Evolutionary conservation across 2,888 invertebrate genomes (phyloP).

Genomic region (Caenorhabditis macrosperma): DNA sequence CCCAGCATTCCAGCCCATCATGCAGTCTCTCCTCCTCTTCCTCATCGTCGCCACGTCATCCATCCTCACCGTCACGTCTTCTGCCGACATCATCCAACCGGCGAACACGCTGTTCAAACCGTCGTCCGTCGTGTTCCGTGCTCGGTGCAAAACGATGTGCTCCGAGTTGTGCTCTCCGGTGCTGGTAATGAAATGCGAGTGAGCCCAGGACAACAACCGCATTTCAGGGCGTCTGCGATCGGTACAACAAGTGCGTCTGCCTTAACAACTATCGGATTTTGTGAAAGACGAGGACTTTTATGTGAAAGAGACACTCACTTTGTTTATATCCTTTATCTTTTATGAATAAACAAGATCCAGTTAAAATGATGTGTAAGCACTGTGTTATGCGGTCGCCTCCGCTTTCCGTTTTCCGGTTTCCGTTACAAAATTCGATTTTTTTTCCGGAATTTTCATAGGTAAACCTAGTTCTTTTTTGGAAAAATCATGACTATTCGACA

Average conservation of each 20-base stretch:
- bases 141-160: conserved; percentile 36
- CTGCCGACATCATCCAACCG: not conserved
- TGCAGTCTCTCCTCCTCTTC: conserved; percentile 10
- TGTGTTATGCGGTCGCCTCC: not conserved
- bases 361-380: conserved; percentile 3
- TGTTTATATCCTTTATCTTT: conserved; percentile 1
- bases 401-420: too few species aligned
- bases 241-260: conserved; percentile 46
- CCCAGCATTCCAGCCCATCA: conserved; percentile 42
- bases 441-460: too few species aligned
- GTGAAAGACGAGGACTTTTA: too few species aligned
- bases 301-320: not conserved
- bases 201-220: not conserved
- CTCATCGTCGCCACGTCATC: conserved; percentile 26
- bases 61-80: conserved; percentile 17
- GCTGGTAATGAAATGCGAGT: conserved; percentile 29
- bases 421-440: too few species aligned
- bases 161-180: conserved; percentile 44
- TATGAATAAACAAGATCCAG: not conserved
- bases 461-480: too few species aligned
- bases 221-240: conserved; percentile 52
- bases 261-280: conserved; percentile 43
- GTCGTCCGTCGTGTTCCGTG: conserved; percentile 26
- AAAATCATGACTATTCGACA: too few species aligned
- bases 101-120: conserved; percentile 31